These are phyloP conservation scores for Taphrorychus bicolor DNA, from an alignment of 2,888 invertebrate genomes.

Conservation along the genomic window DNA sequence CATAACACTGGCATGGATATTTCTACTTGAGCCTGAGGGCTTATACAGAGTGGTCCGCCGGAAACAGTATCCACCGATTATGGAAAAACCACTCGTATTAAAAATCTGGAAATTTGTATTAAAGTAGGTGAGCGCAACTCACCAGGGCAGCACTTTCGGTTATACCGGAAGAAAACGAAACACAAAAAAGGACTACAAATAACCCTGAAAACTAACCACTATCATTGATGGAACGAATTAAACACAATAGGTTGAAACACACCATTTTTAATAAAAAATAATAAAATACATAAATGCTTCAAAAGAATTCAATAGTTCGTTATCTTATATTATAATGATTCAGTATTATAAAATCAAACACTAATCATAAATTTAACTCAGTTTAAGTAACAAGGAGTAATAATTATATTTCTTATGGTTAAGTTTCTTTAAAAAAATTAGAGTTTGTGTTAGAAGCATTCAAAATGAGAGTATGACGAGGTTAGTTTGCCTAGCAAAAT, in stretches of 20 bases:
- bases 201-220: too few species aligned
- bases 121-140: too few species aligned
- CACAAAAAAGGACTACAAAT: too few species aligned
- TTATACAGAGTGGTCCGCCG: too few species aligned
- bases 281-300: constrained; percentile 71
- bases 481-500: constrained; percentile 16
- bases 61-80: too few species aligned
- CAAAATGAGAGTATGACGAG: constrained; percentile 9
- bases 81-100: too few species aligned
- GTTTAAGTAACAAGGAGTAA: constrained; percentile 42
- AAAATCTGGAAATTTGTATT: too few species aligned
- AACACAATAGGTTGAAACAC: constrained; percentile 62
- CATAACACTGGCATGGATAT: too few species aligned
- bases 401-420: constrained; percentile 32
- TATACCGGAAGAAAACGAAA: constrained; percentile 2
- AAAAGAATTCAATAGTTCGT: constrained; percentile 40
- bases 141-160: too few species aligned
- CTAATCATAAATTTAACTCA: constrained; percentile 41
- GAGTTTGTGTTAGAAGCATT: constrained; percentile 30
- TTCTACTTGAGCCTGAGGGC: too few species aligned
- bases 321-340: constrained; percentile 54
- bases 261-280: constrained; percentile 78
- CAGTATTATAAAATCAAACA: constrained; percentile 59
- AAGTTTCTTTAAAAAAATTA: constrained; percentile 21
- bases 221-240: constrained; percentile 4